These are phyloP conservation scores for Vidua macroura DNA, from an alignment of 2,113 vertebrate genomes.

Conservation along the genomic window DNA sequence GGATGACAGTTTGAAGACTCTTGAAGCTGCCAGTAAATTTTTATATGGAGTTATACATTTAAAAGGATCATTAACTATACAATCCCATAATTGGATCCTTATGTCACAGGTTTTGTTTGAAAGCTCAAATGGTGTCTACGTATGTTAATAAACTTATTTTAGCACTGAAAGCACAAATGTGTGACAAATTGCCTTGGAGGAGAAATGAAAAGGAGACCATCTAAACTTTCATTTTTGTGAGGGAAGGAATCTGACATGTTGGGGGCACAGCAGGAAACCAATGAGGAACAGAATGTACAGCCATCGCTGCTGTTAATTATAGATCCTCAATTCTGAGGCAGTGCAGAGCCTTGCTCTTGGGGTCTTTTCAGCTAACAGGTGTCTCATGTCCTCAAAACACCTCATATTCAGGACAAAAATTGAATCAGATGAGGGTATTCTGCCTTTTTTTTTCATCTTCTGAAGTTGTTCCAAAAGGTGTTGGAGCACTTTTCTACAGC, in stretches of 20 bases:
- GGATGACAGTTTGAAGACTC: not conserved
- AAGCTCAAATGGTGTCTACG: not conserved
- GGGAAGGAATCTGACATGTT: not conserved
- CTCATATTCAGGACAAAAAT: not conserved
- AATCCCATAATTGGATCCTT: not conserved
- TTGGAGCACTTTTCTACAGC: not conserved
- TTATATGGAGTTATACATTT: not conserved
- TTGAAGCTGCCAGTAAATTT: not conserved
- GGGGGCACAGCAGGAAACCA: conserved; percentile 28
- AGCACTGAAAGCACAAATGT: not conserved
- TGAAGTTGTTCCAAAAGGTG: not conserved
- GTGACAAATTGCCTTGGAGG: not conserved
- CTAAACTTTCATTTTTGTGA: conserved; percentile 17
- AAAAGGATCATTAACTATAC: not conserved
- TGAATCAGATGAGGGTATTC: not conserved
- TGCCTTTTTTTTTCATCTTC: not conserved
- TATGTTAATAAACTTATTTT: not conserved
- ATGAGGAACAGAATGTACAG: conserved; percentile 30
- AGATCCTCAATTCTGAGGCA: not conserved
- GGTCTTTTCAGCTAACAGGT: not conserved
- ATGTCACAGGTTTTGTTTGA: not conserved
- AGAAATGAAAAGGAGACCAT: conserved; percentile 11
- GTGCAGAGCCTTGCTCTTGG: not conserved
- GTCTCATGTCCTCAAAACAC: not conserved
- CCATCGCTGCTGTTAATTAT: not conserved